phyloP scores from a whole-genome alignment of 2,113 vertebrate genomes.

The Phaethornis superciliosus region DNA sequence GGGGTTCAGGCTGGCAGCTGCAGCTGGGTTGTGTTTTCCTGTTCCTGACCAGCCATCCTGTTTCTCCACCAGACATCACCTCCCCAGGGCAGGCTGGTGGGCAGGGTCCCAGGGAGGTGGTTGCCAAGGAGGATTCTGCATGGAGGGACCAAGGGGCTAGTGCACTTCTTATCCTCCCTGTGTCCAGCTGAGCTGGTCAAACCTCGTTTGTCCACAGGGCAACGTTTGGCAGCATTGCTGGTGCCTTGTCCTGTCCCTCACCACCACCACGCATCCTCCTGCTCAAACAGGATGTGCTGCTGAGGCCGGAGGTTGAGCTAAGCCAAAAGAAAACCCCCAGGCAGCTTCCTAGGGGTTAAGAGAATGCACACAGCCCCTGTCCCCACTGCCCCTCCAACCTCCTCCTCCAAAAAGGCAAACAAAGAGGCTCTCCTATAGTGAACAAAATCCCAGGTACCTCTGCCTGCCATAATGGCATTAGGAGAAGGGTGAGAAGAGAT shows the following conservation, averaged over 20 bases:
- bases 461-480: not conserved
- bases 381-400: not conserved
- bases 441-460: not conserved
- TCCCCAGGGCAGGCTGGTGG: not conserved
- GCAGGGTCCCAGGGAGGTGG: accelerated
- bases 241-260: not conserved
- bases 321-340: not conserved
- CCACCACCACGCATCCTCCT: accelerated
- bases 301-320: not conserved
- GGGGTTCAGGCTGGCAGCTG: not conserved
- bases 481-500: not conserved
- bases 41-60: not conserved
- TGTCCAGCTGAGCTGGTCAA: accelerated
- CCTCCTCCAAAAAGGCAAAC: not conserved
- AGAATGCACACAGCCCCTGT: not conserved
- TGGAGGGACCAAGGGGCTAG: accelerated
- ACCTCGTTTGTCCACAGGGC: not conserved
- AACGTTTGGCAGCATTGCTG: not conserved
- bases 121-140: not conserved
- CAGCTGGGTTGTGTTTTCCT: not conserved
- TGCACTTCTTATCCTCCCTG: accelerated
- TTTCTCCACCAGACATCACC: not conserved
- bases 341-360: not conserved
- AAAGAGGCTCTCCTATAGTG: not conserved
- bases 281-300: not conserved